phyloP scores from a whole-genome alignment of 2,797 vertebrate species.

The Clamator glandarius region DNA sequence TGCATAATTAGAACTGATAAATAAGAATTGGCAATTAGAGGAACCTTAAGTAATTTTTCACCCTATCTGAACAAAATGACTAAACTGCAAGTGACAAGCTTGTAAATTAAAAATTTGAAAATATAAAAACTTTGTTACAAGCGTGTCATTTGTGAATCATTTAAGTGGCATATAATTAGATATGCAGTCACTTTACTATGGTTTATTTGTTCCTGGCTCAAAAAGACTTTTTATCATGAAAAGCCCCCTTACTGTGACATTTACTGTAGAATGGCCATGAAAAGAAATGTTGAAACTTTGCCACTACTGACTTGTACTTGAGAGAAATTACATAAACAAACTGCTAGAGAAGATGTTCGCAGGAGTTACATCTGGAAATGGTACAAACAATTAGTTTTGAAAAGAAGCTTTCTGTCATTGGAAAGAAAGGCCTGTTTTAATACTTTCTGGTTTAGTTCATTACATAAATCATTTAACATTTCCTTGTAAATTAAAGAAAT shows the following conservation, averaged over 20 bases:
- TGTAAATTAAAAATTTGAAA: slow-evolving; percentile 29
- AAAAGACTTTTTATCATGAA: slow-evolving; percentile 18
- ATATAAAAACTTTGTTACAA: slow-evolving; percentile 20
- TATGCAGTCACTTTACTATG: neutral
- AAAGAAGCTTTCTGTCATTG: neutral
- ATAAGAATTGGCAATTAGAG: slow-evolving; percentile 30
- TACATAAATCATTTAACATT: neutral
- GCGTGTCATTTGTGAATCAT: slow-evolving; percentile 14
- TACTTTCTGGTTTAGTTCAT: neutral
- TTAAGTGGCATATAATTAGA: slow-evolving; percentile 9
- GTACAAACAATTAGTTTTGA: neutral
- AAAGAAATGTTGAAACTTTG: slow-evolving; percentile 5
- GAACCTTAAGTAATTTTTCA: slow-evolving; percentile 10
- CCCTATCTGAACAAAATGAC: slow-evolving; percentile 14
- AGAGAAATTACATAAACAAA: slow-evolving; percentile 7
- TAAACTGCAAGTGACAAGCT: slow-evolving; percentile 35
- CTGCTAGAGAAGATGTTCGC: neutral
- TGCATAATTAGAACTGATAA: slow-evolving; percentile 33
- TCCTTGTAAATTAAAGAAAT: neutral
- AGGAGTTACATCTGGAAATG: neutral
- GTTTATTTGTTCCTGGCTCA: slow-evolving; percentile 24
- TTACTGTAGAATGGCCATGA: neutral
- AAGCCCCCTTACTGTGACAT: slow-evolving; percentile 17
- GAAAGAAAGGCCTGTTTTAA: neutral
- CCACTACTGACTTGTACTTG: neutral